Evolutionary conservation across 35 echinoderm and acorn worm genomes (phyloP).

Genomic region (Heliocidaris tuberculata): DNA sequence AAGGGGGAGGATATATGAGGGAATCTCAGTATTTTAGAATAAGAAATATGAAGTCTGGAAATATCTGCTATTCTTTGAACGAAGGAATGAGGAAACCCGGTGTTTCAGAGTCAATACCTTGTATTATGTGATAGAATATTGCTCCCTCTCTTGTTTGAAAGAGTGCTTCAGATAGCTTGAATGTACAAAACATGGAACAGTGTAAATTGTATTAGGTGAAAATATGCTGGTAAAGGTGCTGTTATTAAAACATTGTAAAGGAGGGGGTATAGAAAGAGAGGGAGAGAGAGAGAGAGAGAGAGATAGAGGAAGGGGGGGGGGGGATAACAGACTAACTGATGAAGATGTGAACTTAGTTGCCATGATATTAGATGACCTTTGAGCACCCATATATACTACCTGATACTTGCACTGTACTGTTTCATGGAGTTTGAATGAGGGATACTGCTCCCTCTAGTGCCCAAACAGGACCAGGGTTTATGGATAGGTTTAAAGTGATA

Average conservation of each 20-base stretch:
- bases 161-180: not conserved
- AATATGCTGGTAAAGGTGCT: not conserved
- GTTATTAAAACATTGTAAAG: not conserved
- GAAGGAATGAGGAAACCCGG: too few relatives aligned
- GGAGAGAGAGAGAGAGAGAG: not conserved
- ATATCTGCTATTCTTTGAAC: too few relatives aligned
- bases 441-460: too few relatives aligned
- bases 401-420: not conserved
- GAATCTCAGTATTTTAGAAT: too few relatives aligned
- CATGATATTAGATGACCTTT: not conserved
- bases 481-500: too few relatives aligned
- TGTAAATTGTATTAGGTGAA: not conserved
- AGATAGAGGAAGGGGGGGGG: not conserved
- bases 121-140: not conserved
- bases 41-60: too few relatives aligned
- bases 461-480: too few relatives aligned
- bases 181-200: too few relatives aligned
- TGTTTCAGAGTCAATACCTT: not conserved
- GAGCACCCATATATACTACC: not conserved
- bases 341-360: not conserved
- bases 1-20: not conserved
- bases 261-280: not conserved
- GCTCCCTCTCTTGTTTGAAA: conserved; percentile 2
- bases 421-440: not conserved
- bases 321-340: not conserved